These are phyloP conservation scores for Acipenser oxyrinchus DNA, from an alignment of 2,797 vertebrate species.

Conservation along the genomic window DNA sequence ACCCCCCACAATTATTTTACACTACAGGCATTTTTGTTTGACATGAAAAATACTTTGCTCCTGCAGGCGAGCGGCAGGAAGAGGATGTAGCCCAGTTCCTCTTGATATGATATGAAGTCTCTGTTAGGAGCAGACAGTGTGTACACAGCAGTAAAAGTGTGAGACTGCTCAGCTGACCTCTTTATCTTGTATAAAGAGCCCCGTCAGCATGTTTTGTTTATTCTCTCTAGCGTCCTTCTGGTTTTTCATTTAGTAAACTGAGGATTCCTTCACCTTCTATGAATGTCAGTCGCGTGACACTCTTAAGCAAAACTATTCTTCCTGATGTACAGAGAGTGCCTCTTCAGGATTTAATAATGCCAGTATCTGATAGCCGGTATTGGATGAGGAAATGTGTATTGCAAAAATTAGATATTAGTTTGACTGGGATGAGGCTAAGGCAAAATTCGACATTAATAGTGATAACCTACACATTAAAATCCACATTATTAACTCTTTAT, in stretches of 20 bases:
- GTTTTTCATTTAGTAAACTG: conserved; percentile 24
- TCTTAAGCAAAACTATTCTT: no score
- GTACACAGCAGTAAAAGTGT: conserved; percentile 54
- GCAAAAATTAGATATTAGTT: no score
- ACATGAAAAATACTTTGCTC: background rate
- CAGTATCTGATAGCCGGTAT: no score
- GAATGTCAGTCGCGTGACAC: background rate
- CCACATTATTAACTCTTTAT: no score
- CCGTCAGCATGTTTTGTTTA: conserved; percentile 64
- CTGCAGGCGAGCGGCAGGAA: conserved; percentile 60
- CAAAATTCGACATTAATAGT: no score
- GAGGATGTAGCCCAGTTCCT: conserved; percentile 76
- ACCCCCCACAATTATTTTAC: background rate
- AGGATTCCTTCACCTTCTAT: conserved; percentile 1
- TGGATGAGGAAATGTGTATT: no score
- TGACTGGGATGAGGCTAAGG: no score
- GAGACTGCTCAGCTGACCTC: conserved; percentile 54
- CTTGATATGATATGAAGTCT: conserved; percentile 61
- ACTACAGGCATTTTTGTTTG: background rate
- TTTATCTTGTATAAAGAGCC: conserved; percentile 58
- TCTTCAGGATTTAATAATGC: no score
- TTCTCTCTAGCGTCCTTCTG: conserved; percentile 54
- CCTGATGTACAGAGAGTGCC: no score
- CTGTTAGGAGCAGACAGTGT: conserved; percentile 51
- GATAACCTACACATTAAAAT: no score